Conservation (phyloP, 1,140 invertebrate genomes). For the Drosophila arizonae region DNA sequence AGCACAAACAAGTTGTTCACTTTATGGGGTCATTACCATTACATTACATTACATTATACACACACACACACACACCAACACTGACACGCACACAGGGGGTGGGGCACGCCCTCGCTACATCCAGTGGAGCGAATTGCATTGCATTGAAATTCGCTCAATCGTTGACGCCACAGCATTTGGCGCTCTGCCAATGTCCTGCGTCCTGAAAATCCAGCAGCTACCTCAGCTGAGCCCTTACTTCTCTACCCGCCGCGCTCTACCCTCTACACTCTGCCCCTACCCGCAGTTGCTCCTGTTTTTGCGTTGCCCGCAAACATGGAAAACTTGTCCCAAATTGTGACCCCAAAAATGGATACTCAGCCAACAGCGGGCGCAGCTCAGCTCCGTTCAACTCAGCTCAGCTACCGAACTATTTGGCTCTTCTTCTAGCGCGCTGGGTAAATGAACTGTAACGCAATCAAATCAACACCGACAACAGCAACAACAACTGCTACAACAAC, state of each 20-base stretch:
- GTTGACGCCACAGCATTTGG: conserved; percentile 53
- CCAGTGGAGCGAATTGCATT: conserved; percentile 65
- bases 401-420: neutral
- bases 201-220: neutral
- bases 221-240: neutral
- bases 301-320: conserved; percentile 11
- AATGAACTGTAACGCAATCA: conserved; percentile 82
- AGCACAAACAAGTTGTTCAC: conserved; percentile 78
- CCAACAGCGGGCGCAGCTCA: neutral
- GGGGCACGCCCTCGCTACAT: conserved; percentile 43
- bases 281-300: neutral
- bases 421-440: conserved; percentile 50
- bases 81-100: neutral
- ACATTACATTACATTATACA: conserved; percentile 66
- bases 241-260: no score
- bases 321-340: conserved; percentile 37
- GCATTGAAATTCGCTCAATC: conserved; percentile 81
- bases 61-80: neutral
- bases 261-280: no score
- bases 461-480: conserved; percentile 65
- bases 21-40: conserved; percentile 81
- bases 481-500: conserved; percentile 18
- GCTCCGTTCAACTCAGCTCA: neutral
- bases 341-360: conserved; percentile 33
- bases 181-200: conserved; percentile 58